Conservation (phyloP, 1,140 invertebrate species). For the Bombus pascuorum region DNA sequence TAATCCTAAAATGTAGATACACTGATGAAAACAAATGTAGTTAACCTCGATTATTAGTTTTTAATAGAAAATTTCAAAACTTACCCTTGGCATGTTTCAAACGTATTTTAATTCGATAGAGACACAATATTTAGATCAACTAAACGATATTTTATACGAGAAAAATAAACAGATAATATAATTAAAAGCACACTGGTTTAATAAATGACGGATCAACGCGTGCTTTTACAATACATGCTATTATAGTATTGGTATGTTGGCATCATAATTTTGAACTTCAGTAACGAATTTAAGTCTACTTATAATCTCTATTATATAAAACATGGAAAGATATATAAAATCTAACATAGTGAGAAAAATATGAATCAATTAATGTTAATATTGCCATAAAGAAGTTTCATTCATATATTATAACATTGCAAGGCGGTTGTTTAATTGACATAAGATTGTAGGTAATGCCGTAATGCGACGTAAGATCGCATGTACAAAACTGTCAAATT, state of each 20-base stretch:
- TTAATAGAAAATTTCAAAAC: background rate
- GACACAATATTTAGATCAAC: background rate
- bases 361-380: background rate
- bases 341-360: background rate
- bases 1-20: background rate
- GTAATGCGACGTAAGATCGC: background rate
- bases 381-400: background rate
- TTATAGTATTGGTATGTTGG: background rate
- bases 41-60: background rate
- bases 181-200: background rate
- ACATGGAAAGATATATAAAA: background rate
- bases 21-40: background rate
- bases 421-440: background rate
- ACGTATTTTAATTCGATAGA: background rate
- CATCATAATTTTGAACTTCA: background rate
- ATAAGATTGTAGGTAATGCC: too few relatives aligned
- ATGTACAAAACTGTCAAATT: constrained; percentile 28
- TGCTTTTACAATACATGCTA: background rate
- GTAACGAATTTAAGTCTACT: background rate
- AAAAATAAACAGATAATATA: background rate
- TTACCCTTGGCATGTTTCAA: constrained; percentile 53
- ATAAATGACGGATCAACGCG: background rate
- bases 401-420: background rate
- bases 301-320: background rate
- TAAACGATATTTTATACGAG: background rate